phyloP scores from a whole-genome alignment of 2,888 invertebrate genomes.

The Seira sanloemensis region DNA sequence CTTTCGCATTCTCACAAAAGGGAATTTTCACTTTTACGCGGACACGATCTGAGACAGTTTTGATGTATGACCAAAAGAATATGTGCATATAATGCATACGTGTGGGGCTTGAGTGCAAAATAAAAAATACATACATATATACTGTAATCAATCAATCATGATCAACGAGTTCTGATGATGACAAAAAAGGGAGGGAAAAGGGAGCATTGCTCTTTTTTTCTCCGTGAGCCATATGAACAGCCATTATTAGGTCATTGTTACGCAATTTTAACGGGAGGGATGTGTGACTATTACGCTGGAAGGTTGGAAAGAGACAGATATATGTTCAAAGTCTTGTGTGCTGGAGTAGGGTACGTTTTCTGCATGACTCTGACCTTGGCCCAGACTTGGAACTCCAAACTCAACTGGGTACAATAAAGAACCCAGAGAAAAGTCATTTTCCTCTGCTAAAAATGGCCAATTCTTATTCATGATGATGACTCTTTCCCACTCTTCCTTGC shows the following conservation, averaged over 20 bases:
- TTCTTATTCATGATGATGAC: constrained; percentile 64
- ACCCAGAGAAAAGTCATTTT: constrained; percentile 54
- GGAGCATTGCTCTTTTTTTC: constrained; percentile 20
- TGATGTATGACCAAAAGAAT: constrained; percentile 37
- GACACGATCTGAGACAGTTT: constrained; percentile 39
- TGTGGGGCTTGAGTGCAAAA: not conserved
- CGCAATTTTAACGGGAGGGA: constrained; percentile 56
- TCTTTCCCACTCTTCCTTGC: constrained; percentile 28
- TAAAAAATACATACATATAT: not conserved
- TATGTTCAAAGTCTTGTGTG: constrained; percentile 29
- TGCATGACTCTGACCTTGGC: constrained; percentile 59
- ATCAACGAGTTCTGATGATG: constrained; percentile 4
- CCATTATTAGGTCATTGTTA: constrained; percentile 63
- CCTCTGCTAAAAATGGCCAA: constrained; percentile 59
- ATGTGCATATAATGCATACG: constrained; percentile 5
- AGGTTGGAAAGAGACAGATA: too few relatives aligned
- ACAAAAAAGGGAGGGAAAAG: constrained; percentile 2
- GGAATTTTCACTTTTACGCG: not conserved
- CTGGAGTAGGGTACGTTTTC: not conserved
- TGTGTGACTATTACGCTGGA: too few relatives aligned
- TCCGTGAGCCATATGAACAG: not conserved
- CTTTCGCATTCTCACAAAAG: constrained; percentile 7
- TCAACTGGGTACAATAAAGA: constrained; percentile 57
- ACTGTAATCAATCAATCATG: constrained; percentile 59
- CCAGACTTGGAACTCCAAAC: constrained; percentile 32